phyloP scores from a whole-genome alignment of 2,888 invertebrate genomes.

The Cantharis rufa region DNA sequence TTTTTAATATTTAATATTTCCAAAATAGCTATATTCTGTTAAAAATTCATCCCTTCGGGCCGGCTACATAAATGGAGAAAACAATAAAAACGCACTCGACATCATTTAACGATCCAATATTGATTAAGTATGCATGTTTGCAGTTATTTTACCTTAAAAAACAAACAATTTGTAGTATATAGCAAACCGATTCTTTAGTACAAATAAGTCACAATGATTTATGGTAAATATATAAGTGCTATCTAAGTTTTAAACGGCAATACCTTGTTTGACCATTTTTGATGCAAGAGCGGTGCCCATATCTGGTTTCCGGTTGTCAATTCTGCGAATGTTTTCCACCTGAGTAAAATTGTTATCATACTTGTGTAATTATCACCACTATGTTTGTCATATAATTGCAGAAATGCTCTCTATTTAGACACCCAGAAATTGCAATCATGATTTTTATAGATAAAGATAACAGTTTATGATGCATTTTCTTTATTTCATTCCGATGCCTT shows the following conservation, averaged over 20 bases:
- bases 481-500: neutral
- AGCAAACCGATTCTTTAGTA: conserved; percentile 24
- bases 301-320: conserved; percentile 41
- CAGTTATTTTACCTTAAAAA: conserved; percentile 5
- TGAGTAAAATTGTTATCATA: conserved; percentile 46
- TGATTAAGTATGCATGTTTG: neutral
- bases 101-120: neutral
- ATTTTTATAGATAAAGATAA: conserved; percentile 21
- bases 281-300: conserved; percentile 44
- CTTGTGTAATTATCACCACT: conserved; percentile 34
- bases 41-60: neutral
- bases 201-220: conserved; percentile 46
- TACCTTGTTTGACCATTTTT: conserved; percentile 46
- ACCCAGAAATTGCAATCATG: conserved; percentile 16
- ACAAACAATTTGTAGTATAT: conserved; percentile 25
- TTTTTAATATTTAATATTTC: no score
- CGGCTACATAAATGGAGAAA: neutral
- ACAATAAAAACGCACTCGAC: neutral
- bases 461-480: conserved; percentile 1
- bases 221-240: conserved; percentile 46
- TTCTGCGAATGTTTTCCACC: conserved; percentile 50
- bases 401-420: conserved; percentile 19
- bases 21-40: no score
- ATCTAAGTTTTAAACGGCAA: conserved; percentile 48
- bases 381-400: conserved; percentile 36